Evolutionary conservation across 2,113 vertebrate genomes (phyloP).

Genomic region (Dascyllus trimaculatus): DNA sequence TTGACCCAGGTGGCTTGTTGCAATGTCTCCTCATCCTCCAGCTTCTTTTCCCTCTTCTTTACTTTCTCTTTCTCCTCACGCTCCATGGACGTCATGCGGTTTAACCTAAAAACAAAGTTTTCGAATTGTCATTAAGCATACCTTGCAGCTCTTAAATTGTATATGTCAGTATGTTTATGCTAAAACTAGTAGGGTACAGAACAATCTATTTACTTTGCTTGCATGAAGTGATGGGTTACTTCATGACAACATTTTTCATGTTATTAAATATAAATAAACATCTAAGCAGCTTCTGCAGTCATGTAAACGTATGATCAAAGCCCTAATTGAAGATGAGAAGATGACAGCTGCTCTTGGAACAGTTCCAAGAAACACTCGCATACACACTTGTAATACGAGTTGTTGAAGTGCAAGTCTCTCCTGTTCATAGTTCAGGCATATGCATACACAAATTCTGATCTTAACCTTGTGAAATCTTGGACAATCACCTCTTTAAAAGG

Average conservation of each 20-base stretch:
- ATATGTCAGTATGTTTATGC: background rate
- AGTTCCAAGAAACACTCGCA: conserved; percentile 12
- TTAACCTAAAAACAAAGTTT: conserved; percentile 84
- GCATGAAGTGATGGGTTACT: too few relatives aligned
- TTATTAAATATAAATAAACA: background rate
- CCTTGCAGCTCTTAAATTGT: background rate
- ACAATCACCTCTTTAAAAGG: conserved; percentile 67
- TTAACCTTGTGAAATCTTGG: conserved; percentile 35
- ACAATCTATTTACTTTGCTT: background rate
- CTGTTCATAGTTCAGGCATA: conserved; percentile 22
- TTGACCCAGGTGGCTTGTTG: conserved; percentile 98
- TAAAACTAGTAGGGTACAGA: background rate
- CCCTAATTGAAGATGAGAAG: conserved; percentile 17
- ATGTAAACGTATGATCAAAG: conserved; percentile 4
- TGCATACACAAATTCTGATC: conserved; percentile 31
- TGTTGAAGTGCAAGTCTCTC: conserved; percentile 5
- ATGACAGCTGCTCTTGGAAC: conserved; percentile 14
- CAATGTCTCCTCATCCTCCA: conserved; percentile 97
- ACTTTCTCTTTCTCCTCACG: conserved; percentile 97
- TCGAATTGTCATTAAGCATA: background rate
- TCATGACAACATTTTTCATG: background rate
- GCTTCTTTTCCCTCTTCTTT: conserved; percentile 96
- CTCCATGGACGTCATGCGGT: conserved; percentile 97
- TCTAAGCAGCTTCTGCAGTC: background rate
- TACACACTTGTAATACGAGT: conserved; percentile 22